Evolutionary conservation across 2,797 vertebrate genomes (phyloP), one percentile per base, ranked within the genome.

Genomic region (Sitta carolinensis): DNA sequence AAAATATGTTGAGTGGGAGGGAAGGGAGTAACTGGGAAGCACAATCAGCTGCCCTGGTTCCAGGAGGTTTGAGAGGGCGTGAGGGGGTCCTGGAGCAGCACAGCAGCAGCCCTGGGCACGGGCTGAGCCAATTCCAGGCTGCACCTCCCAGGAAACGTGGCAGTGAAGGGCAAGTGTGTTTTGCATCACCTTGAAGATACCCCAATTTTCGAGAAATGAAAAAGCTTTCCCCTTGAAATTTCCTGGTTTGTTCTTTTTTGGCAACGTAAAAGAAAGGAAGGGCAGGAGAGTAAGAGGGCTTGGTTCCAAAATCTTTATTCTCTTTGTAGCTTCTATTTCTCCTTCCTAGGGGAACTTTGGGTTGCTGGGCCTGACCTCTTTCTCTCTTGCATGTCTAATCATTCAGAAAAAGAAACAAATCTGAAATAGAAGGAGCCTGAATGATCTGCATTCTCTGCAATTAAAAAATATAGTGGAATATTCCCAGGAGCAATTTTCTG

Each of bases 401-500:
- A 81, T 57, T 91, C 29, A 63, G 61, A 85, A 81, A 81, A 78
- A 58, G 64, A 82, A 79, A 52, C 9, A 87, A 63, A 57, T 68
- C 43, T 84, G 84, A 88, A 94, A 40, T 21, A 86, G 69, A 89
- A 88, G 61, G 34, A 80, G 29, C 30, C 63, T 63, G 80, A 78
- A 69, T 92, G 40, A 79, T 90, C 59, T 88, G 34, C 48, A 64
- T 89, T 86, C 58, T 81, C 86, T 55, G 34, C 0, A 5, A 76
- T 88, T 88, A 93, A 93, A 93, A 77, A 93, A 81, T 81, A 75
- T 26, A 72, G n/a, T 48, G 29, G 62, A 93, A 84, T 67, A 76
- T 73, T 95, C 91, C 79, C 66, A 78, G 69, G 85, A 95, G 87
- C 51, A 84, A 61, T 93, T 91, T 96, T 82, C 76, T 85, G 47